These are phyloP conservation scores for Hipposideros armiger DNA, from an alignment of 2,113 vertebrate species.

Conservation along the genomic window DNA sequence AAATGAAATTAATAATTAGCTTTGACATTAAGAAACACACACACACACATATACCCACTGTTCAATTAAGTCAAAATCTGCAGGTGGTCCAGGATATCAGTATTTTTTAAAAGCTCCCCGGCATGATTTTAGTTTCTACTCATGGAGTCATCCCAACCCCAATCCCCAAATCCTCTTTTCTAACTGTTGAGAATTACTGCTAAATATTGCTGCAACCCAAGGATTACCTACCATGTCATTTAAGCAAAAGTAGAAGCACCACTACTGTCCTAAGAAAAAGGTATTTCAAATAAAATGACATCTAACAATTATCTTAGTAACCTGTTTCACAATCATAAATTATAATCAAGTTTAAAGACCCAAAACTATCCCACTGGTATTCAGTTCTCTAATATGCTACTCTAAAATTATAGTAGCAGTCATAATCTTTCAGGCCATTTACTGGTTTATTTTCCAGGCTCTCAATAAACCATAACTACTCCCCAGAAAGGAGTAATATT, in stretches of 20 bases:
- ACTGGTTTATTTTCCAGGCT: not conserved
- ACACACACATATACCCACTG: not conserved
- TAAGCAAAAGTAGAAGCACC: not conserved
- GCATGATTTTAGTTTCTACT: not conserved
- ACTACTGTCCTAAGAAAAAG: not conserved
- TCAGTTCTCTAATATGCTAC: not conserved
- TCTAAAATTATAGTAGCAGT: not conserved
- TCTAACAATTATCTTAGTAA: not conserved
- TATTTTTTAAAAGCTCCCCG: not conserved
- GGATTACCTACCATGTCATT: not conserved
- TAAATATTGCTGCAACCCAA: not conserved
- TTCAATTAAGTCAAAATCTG: not conserved
- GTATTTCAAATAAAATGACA: not conserved
- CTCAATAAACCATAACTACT: not conserved
- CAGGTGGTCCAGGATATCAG: not conserved
- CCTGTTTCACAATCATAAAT: not conserved
- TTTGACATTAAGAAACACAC: slow-evolving; percentile 6
- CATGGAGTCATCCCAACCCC: not conserved
- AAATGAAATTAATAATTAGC: not conserved
- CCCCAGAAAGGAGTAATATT: not conserved
- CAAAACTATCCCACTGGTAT: not conserved
- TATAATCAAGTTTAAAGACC: not conserved
- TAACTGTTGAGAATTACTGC: not conserved
- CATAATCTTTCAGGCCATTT: not conserved
- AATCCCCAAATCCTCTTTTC: not conserved